phyloP scores from a whole-genome alignment of 2,888 invertebrate species.

The Coremacera marginata region DNA sequence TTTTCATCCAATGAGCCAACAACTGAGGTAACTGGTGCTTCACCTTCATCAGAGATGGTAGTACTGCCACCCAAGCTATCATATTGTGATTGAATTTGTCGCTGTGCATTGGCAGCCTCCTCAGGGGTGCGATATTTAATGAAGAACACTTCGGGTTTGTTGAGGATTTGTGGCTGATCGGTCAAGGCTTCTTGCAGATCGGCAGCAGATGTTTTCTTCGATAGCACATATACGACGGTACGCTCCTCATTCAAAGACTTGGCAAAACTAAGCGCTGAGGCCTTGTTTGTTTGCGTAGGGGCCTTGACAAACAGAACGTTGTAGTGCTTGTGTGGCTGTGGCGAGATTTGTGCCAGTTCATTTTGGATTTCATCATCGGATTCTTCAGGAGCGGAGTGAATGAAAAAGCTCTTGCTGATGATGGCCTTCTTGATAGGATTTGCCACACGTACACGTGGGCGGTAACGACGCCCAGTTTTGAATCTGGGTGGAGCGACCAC shows the following conservation, averaged over 20 bases:
- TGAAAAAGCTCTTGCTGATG: conserved; percentile 67
- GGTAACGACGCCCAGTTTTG: conserved; percentile 53
- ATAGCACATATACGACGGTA: conserved; percentile 68
- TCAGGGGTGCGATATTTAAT: conserved; percentile 68
- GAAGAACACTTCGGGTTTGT: conserved; percentile 69
- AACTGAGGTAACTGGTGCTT: conserved; percentile 66
- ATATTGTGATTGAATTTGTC: conserved; percentile 67
- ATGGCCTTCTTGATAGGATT: conserved; percentile 57
- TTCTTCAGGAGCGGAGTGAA: conserved; percentile 68
- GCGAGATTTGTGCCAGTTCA: conserved; percentile 59
- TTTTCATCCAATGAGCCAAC: conserved; percentile 63
- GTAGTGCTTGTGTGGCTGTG: conserved; percentile 66
- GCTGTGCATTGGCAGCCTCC: conserved; percentile 67
- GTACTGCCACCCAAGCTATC: conserved; percentile 65
- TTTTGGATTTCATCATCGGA: conserved; percentile 64
- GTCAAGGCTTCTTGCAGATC: conserved; percentile 64
- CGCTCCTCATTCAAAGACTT: conserved; percentile 66
- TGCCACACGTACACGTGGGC: conserved; percentile 57
- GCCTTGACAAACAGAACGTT: conserved; percentile 68
- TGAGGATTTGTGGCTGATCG: conserved; percentile 62
- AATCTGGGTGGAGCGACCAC: conserved; percentile 37
- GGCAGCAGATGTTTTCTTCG: conserved; percentile 65
- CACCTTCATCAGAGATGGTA: conserved; percentile 65
- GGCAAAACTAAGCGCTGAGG: conserved; percentile 62
- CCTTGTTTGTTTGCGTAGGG: conserved; percentile 63